Conservation (phyloP, 2,113 vertebrate species). For the Saccopteryx bilineata region DNA sequence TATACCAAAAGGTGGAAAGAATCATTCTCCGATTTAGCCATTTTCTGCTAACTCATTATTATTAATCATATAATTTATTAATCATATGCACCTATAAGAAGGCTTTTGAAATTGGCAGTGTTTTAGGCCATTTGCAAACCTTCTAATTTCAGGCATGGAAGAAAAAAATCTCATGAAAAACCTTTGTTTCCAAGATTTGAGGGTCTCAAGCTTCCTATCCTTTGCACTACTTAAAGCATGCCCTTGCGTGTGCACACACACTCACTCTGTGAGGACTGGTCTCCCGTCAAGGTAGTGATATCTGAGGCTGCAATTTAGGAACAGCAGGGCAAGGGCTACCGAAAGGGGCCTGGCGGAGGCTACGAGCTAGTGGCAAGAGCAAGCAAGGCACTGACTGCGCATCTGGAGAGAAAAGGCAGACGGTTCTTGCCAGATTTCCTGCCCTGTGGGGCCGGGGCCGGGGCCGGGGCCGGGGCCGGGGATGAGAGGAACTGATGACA, state of each 20-base stretch:
- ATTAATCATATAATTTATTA: background rate
- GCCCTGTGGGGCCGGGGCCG: background rate
- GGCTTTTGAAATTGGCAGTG: constrained; percentile 13
- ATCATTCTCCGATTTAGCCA: constrained; percentile 60
- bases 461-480: background rate
- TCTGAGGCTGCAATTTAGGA: background rate
- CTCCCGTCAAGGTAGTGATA: background rate
- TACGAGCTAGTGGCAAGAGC: background rate
- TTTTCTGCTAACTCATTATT: constrained; percentile 47
- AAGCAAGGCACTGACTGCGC: background rate
- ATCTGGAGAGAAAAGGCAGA: background rate
- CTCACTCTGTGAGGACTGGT: background rate
- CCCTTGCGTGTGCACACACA: rapidly evolving
- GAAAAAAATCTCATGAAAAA: constrained; percentile 30
- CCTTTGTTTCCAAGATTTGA: background rate
- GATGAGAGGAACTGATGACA: background rate
- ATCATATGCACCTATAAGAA: constrained; percentile 60
- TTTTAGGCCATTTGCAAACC: constrained; percentile 72
- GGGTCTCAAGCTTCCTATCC: background rate
- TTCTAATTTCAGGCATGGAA: constrained; percentile 52
- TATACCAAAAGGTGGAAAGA: constrained; percentile 3
- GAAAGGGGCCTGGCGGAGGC: background rate
- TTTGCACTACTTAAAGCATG: background rate
- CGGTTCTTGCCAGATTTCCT: background rate
- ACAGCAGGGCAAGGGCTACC: background rate